Conservation (phyloP, 2,797 vertebrate genomes). For the Odontamblyopus rebecca region DNA sequence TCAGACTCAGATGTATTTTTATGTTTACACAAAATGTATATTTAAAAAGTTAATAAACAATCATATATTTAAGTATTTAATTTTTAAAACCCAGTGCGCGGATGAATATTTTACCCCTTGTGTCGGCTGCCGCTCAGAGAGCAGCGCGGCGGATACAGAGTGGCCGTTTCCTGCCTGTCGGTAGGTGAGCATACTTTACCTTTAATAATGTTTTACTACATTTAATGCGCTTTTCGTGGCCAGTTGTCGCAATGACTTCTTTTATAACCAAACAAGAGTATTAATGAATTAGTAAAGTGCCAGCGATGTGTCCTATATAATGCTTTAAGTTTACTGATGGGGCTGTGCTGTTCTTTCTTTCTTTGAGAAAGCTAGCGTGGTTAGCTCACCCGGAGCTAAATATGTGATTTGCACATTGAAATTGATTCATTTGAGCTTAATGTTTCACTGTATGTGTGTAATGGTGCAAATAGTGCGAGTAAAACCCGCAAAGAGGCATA, state of each 20-base stretch:
- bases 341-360: conserved; percentile 61
- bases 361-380: conserved; percentile 51
- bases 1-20: fast-evolving
- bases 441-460: fast-evolving
- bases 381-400: conserved; percentile 37
- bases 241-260: fast-evolving
- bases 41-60: background rate
- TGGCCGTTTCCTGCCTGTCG: conserved; percentile 61
- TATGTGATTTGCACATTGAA: conserved; percentile 14
- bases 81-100: conserved; percentile 16
- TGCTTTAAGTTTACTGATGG: conserved; percentile 8
- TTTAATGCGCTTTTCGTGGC: background rate
- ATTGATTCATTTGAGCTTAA: background rate
- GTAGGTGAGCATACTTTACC: conserved; percentile 61
- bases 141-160: conserved; percentile 46
- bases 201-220: conserved; percentile 15
- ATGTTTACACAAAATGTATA: fast-evolving
- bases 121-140: conserved; percentile 7
- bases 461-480: fast-evolving
- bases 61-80: background rate
- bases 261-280: fast-evolving
- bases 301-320: background rate
- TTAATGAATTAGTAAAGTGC: background rate
- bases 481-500: fast-evolving
- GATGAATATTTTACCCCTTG: conserved; percentile 42